phyloP scores from a whole-genome alignment of 1,140 invertebrate genomes.

The Sipha flava region DNA sequence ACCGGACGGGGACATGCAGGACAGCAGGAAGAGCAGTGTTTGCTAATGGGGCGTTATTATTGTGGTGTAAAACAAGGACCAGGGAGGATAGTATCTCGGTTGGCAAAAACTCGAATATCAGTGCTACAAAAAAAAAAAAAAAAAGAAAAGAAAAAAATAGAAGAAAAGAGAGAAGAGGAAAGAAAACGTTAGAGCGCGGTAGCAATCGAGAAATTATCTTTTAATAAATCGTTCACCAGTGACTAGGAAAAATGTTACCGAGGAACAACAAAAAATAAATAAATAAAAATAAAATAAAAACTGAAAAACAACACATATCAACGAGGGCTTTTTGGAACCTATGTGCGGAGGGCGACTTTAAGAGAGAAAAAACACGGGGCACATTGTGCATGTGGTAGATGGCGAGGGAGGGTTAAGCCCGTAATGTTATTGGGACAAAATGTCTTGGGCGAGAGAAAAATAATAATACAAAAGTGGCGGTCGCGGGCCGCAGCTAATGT shows the following conservation, averaged over 20 bases:
- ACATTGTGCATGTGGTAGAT: neutral
- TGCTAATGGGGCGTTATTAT: conserved; percentile 6
- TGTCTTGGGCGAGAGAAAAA: conserved; percentile 28
- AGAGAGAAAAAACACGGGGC: conserved; percentile 8
- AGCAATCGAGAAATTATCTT: conserved; percentile 15
- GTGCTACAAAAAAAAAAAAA: neutral
- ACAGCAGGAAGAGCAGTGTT: neutral
- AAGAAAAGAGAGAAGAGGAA: neutral
- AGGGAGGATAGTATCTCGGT: neutral
- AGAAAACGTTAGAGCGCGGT: neutral
- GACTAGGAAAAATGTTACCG: conserved; percentile 13
- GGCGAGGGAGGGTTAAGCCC: neutral
- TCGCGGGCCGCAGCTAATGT: conserved; percentile 22
- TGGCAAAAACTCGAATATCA: neutral
- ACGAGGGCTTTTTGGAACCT: neutral
- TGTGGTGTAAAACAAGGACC: neutral
- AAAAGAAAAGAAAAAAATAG: neutral
- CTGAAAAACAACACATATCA: neutral
- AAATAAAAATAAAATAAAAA: neutral
- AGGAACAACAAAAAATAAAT: neutral
- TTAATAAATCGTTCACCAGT: conserved; percentile 11
- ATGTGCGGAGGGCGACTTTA: neutral
- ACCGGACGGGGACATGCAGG: neutral
- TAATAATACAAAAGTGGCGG: conserved; percentile 30
- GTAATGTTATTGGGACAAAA: conserved; percentile 23